Evolutionary conservation across 2,888 invertebrate genomes (phyloP).

Genomic region (Drosophila limbata): DNA sequence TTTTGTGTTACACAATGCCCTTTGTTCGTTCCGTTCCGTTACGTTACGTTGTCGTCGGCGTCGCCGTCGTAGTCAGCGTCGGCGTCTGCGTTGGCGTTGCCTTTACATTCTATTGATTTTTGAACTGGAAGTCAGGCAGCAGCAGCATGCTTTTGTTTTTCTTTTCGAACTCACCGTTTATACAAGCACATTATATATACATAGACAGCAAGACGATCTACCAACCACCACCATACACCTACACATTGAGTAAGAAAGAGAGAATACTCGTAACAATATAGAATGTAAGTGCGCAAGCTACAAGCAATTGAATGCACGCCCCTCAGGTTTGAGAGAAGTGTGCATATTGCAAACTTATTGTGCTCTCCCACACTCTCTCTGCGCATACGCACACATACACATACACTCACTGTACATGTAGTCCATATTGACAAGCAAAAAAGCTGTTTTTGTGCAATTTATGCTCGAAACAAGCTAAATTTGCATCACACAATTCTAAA

Average conservation of each 20-base stretch:
- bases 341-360: slow-evolving; percentile 7
- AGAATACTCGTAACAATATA: slow-evolving; percentile 51
- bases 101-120: slow-evolving; percentile 58
- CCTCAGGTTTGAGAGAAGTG: slow-evolving; percentile 35
- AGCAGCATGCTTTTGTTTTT: slow-evolving; percentile 47
- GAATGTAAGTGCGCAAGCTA: slow-evolving; percentile 28
- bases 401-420: not conserved
- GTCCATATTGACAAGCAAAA: no score
- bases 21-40: slow-evolving; percentile 33
- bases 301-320: slow-evolving; percentile 69
- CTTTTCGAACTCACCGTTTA: slow-evolving; percentile 14
- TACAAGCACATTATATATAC: slow-evolving; percentile 3
- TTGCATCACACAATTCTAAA: no score
- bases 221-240: slow-evolving; percentile 28
- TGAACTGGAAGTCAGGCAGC: slow-evolving; percentile 22
- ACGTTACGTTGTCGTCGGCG: not conserved
- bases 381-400: slow-evolving; percentile 9
- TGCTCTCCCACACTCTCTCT: slow-evolving; percentile 10
- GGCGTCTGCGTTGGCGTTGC: not conserved
- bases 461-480: no score
- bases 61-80: not conserved
- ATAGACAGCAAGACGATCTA: slow-evolving; percentile 20
- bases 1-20: slow-evolving; percentile 59
- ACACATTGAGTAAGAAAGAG: slow-evolving; percentile 39
- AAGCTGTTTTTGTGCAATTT: no score